Conservation (phyloP, 2,888 invertebrate species). For the Rhyacophila evoluta region DNA sequence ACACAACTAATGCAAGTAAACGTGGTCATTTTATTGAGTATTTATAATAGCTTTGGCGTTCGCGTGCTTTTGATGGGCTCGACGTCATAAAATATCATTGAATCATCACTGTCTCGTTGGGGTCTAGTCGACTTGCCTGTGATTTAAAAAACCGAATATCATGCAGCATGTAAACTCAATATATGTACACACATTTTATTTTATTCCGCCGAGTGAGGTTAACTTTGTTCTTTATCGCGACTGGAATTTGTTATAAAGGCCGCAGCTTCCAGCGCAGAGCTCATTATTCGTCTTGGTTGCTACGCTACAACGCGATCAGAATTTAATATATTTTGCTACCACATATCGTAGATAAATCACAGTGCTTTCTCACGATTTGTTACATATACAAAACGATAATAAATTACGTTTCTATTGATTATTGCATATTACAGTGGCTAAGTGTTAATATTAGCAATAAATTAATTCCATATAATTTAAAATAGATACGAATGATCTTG, state of each 20-base stretch:
- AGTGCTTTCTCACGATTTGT: too few relatives aligned
- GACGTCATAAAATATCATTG: neutral
- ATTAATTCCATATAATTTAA: neutral
- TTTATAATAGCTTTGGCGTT: too few relatives aligned
- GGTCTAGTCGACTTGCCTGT: neutral
- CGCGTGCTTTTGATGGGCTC: neutral
- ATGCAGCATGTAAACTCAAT: neutral
- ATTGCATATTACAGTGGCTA: neutral
- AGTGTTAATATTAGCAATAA: neutral
- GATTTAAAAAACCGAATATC: neutral
- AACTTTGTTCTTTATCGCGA: neutral
- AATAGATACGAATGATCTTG: neutral
- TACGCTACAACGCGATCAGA: neutral
- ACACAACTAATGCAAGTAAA: too few relatives aligned
- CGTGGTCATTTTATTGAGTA: too few relatives aligned
- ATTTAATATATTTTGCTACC: neutral
- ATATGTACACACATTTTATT: neutral
- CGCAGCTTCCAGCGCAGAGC: neutral
- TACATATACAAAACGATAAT: neutral
- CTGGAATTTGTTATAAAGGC: neutral
- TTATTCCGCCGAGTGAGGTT: neutral
- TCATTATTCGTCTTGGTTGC: neutral
- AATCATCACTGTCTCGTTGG: constrained; percentile 7
- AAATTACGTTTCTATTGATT: neutral
- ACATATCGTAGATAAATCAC: neutral